phyloP scores from a whole-genome alignment of 2,888 invertebrate genomes.

The Blastobasis adustella region DNA sequence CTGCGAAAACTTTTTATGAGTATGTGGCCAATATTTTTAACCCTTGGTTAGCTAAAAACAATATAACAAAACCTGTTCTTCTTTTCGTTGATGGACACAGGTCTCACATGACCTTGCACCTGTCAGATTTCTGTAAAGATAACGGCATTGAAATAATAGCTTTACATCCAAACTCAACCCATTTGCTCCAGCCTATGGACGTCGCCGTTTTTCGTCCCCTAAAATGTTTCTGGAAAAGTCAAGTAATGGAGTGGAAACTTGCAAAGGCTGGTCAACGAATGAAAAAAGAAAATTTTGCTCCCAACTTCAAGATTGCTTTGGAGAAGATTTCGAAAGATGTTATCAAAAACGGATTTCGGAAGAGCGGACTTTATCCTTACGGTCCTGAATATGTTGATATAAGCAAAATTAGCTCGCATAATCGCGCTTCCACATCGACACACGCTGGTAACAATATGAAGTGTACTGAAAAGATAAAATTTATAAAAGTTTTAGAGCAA shows the following conservation, averaged over 20 bases:
- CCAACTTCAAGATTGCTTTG: constrained; percentile 16
- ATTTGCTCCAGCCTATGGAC: constrained; percentile 18
- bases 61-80: constrained; percentile 12
- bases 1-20: constrained; percentile 29
- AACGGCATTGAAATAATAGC: constrained; percentile 16
- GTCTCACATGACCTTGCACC: constrained; percentile 13
- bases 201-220: constrained; percentile 19
- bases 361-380: constrained; percentile 19
- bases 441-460: too few species aligned
- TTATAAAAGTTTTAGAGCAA: constrained; percentile 15
- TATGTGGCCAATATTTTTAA: constrained; percentile 32
- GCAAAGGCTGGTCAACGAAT: constrained; percentile 12
- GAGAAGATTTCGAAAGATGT: constrained; percentile 7
- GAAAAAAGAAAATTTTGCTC: constrained; percentile 19
- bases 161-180: constrained; percentile 17
- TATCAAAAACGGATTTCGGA: constrained; percentile 21
- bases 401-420: constrained; percentile 13
- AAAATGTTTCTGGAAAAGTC: constrained; percentile 16
- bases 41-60: constrained; percentile 21
- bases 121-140: constrained; percentile 2
- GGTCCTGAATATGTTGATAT: constrained; percentile 20
- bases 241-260: constrained; percentile 17
- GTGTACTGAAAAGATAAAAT: not conserved
- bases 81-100: constrained; percentile 16
- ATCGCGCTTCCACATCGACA: too few species aligned